Evolutionary conservation across 2,888 invertebrate species (phyloP).

Genomic region (Lasius platythorax): DNA sequence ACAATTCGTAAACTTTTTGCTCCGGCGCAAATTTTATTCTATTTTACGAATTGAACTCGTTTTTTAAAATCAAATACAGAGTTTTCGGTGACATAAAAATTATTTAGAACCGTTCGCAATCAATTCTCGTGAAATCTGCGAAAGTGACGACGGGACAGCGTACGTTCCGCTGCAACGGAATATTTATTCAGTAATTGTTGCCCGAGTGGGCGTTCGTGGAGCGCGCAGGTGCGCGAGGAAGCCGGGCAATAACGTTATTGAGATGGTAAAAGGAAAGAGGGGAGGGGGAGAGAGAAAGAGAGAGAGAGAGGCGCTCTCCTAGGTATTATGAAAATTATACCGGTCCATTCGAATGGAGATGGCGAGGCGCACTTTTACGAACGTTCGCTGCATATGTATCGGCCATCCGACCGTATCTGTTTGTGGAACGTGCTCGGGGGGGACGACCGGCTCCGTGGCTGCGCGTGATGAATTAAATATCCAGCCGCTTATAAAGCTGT

Average conservation of each 20-base stretch:
- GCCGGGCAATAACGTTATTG: constrained; percentile 36
- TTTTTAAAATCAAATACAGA: neutral
- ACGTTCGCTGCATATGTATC: constrained; percentile 46
- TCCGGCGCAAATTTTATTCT: neutral
- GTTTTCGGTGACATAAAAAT: neutral
- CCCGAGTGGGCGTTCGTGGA: neutral
- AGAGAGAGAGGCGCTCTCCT: neutral
- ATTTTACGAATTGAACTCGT: neutral
- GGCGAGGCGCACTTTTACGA: constrained; percentile 36
- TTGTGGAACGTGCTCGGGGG: constrained; percentile 43
- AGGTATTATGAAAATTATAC: constrained; percentile 50
- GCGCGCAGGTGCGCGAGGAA: constrained; percentile 23
- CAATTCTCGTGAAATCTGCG: neutral
- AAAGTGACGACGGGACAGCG: neutral
- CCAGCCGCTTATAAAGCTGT: constrained; percentile 46
- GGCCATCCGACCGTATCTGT: constrained; percentile 29
- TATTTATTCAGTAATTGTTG: constrained; percentile 39
- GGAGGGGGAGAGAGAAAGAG: too few relatives aligned
- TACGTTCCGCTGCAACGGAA: constrained; percentile 10
- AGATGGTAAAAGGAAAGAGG: constrained; percentile 6
- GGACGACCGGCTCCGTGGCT: neutral
- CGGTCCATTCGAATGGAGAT: constrained; percentile 49
- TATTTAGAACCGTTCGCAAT: neutral
- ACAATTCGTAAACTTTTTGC: neutral
- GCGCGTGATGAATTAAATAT: constrained; percentile 57